A percentile compares a stretch with the other conserved stretches of the same genome.
Conservation (phyloP, 2,888 invertebrate genomes). For the Fragum sueziense region DNA sequence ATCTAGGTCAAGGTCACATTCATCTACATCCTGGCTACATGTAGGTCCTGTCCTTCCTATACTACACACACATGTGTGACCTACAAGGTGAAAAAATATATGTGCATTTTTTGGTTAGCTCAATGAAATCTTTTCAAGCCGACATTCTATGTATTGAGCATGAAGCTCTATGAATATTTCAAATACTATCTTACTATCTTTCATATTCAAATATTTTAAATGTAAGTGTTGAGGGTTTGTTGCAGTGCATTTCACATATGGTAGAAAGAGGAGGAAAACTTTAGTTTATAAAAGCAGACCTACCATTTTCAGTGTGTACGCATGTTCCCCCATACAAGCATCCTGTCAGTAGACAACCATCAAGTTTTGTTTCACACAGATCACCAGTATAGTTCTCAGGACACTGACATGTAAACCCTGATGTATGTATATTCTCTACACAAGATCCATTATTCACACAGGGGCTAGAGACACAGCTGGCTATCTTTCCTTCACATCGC, state of each 20-base stretch:
- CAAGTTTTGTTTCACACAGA: constrained; percentile 90
- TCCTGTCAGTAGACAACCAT: constrained; percentile 95
- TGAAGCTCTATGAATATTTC: too few species aligned
- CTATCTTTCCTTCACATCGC: constrained; percentile 67
- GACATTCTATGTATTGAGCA: too few species aligned
- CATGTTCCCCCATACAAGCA: constrained; percentile 96
- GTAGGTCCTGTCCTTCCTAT: constrained; percentile 66
- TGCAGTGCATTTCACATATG: too few species aligned
- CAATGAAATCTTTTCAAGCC: too few species aligned
- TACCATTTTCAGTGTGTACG: constrained; percentile 58
- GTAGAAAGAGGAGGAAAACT: too few species aligned
- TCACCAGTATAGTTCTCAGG: constrained; percentile 83
- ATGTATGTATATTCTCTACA: constrained; percentile 81
- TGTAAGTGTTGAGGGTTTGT: too few species aligned
- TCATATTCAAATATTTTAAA: too few species aligned
- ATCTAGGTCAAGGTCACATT: constrained; percentile 49
- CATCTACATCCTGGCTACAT: constrained; percentile 67
- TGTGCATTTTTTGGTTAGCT: too few species aligned
- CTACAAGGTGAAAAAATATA: too few species aligned
- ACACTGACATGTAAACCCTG: constrained; percentile 85
- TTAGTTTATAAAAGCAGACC: background rate
- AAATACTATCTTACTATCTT: too few species aligned
- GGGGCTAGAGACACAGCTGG: constrained; percentile 83
- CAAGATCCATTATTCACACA: constrained; percentile 93
- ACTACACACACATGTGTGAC: constrained; percentile 71